These are phyloP conservation scores for Reinhardtius hippoglossoides DNA, from an alignment of 2,113 vertebrate genomes.

Conservation along the genomic window DNA sequence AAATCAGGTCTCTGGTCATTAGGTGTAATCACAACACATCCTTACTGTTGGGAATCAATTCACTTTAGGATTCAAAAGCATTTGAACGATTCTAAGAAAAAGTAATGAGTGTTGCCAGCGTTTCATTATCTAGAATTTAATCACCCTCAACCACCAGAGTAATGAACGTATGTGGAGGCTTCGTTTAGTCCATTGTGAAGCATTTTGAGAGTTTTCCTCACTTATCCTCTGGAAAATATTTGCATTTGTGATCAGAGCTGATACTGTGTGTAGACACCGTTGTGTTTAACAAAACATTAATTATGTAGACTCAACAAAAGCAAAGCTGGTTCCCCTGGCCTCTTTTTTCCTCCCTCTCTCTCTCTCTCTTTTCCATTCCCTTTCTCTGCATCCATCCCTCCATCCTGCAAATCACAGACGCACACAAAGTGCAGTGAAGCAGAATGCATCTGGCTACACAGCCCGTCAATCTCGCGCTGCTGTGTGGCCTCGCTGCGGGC, in stretches of 20 bases:
- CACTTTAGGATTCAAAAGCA: constrained; percentile 11
- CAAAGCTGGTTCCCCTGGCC: constrained; percentile 52
- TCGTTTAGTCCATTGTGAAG: constrained; percentile 32
- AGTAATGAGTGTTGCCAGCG: constrained; percentile 37
- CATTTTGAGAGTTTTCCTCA: constrained; percentile 51
- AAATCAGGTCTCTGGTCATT: constrained; percentile 5
- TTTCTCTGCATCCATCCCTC: constrained; percentile 41
- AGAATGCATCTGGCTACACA: constrained; percentile 62
- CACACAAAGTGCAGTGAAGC: constrained; percentile 55
- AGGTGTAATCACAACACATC: constrained; percentile 10
- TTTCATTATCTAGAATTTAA: constrained; percentile 65
- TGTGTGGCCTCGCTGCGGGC: constrained; percentile 69
- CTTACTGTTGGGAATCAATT: constrained; percentile 21
- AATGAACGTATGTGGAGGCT: constrained; percentile 36
- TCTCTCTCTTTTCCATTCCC: constrained; percentile 7
- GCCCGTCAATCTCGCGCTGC: constrained; percentile 63
- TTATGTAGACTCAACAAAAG: constrained; percentile 72
- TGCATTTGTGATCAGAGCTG: constrained; percentile 70
- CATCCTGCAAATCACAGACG: constrained; percentile 49
- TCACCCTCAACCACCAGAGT: constrained; percentile 35
- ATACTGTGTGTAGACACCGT: constrained; percentile 63
- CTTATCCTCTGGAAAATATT: constrained; percentile 68
- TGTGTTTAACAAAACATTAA: constrained; percentile 74
- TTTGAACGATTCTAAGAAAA: constrained; percentile 29
- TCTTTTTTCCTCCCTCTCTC: constrained; percentile 4